Evolutionary conservation across 2,113 vertebrate species (phyloP).

Genomic region (Amphilophus citrinellus): DNA sequence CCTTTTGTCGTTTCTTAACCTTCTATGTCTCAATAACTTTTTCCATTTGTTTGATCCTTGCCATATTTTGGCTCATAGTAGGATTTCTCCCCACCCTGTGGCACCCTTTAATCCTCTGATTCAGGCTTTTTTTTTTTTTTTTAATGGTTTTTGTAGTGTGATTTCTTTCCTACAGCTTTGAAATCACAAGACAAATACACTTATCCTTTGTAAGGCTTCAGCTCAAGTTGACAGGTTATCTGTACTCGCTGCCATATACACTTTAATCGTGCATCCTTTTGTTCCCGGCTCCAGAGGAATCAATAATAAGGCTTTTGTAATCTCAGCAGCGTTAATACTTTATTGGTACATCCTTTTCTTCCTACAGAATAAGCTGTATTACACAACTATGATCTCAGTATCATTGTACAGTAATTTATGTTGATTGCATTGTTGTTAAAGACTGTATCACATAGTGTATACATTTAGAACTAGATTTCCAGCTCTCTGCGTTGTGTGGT

Average conservation of each 20-base stretch:
- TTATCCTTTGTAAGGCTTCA: slow-evolving; percentile 27
- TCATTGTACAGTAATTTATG: background rate
- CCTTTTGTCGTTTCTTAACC: background rate
- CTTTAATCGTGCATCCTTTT: slow-evolving; percentile 7
- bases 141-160: slow-evolving; percentile 42
- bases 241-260: background rate
- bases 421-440: background rate
- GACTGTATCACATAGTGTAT: background rate
- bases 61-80: slow-evolving; percentile 21
- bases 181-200: slow-evolving; percentile 51
- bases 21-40: slow-evolving; percentile 26
- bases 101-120: slow-evolving; percentile 51
- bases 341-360: slow-evolving; percentile 4
- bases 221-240: slow-evolving; percentile 28
- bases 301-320: background rate
- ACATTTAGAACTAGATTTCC: background rate
- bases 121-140: slow-evolving; percentile 21
- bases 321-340: background rate
- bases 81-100: slow-evolving; percentile 17
- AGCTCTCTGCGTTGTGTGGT: background rate
- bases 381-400: background rate
- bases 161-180: slow-evolving; percentile 44
- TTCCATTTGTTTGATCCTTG: slow-evolving; percentile 57
- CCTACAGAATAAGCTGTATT: background rate
- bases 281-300: background rate